Evolutionary conservation across 2,797 vertebrate genomes (phyloP), one percentile per base, ranked within the genome.

Genomic region (Tenualosa thibaudeaui): DNA sequence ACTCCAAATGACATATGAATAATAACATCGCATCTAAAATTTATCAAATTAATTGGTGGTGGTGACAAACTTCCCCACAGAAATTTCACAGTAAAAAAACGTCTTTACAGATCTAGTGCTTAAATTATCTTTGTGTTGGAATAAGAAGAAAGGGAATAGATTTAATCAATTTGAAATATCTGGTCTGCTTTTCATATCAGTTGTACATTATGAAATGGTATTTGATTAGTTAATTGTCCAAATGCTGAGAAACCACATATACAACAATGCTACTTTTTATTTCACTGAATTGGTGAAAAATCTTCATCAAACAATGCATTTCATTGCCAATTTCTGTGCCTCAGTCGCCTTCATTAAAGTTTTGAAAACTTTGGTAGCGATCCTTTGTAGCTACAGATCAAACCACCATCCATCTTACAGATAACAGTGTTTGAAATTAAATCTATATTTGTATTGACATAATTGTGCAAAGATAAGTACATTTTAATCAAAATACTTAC

Each of bases 401-500:
- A 78, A 78, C 9, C 50, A 40, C 6, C 6, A 46, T 15, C 40
- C 46, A 51, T 1, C 3, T 13, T 75, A 43, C 37, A 75, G 37
- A 75, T 17, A 40, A 75, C 13, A 75, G 5, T 75, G 37, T 75
- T 37, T 37, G 40, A 37, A 43, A 43, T 19, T 75, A 17, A 75
- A 75, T 40, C 12, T 31, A 5, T 15, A 58, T 37, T 40, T 17
- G 13, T 75, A 40, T 75, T 37, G 26, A 37, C 1, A 75, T 19
- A 17, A 40, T 7, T 75, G 17, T 15, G 15, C 71, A 22, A 5
- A 75, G 68, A 78, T 43, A 46, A 78, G 37, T 78, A 62, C 22
- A 78, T 43, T 78, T 78, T 9, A 46, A 43, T 78, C 19, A n/a
- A 78, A 78, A 78, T 78, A 78, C 71, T 8, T 78, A 78, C 71